phyloP scores from a whole-genome alignment of 2,797 vertebrate genomes.

The Ispidina lecontei region DNA sequence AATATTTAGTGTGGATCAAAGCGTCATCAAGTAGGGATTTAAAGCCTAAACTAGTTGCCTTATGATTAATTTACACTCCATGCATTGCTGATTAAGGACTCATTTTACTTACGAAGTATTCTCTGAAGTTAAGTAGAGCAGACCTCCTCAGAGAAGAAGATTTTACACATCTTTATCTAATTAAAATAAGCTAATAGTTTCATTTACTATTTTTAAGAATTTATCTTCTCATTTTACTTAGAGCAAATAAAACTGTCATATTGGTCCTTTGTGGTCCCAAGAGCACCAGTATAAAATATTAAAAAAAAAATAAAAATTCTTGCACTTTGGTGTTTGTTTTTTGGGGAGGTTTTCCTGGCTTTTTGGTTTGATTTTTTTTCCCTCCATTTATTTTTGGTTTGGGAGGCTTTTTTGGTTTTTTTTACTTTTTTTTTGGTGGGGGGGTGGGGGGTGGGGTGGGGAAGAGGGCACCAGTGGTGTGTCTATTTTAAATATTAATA shows the following conservation, averaged over 20 bases:
- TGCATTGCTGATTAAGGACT: conserved; percentile 18
- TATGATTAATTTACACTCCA: conserved; percentile 23
- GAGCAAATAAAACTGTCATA: not conserved
- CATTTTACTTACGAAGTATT: conserved; percentile 11
- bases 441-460: too few species aligned
- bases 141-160: conserved; percentile 6
- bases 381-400: too few species aligned
- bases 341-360: too few species aligned
- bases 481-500: not conserved
- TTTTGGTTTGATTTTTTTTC: too few species aligned
- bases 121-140: conserved; percentile 35
- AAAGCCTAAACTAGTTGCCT: not conserved
- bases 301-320: not conserved
- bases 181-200: conserved; percentile 20
- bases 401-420: not conserved
- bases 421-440: not conserved
- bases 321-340: not conserved
- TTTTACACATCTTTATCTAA: conserved; percentile 21
- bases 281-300: not conserved
- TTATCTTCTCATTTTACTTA: not conserved
- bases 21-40: not conserved
- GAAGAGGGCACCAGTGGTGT: too few species aligned
- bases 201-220: conserved; percentile 7
- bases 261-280: not conserved
- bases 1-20: conserved; percentile 39